Conservation (phyloP, 1,140 invertebrate genomes). For the Anastrepha ludens region DNA sequence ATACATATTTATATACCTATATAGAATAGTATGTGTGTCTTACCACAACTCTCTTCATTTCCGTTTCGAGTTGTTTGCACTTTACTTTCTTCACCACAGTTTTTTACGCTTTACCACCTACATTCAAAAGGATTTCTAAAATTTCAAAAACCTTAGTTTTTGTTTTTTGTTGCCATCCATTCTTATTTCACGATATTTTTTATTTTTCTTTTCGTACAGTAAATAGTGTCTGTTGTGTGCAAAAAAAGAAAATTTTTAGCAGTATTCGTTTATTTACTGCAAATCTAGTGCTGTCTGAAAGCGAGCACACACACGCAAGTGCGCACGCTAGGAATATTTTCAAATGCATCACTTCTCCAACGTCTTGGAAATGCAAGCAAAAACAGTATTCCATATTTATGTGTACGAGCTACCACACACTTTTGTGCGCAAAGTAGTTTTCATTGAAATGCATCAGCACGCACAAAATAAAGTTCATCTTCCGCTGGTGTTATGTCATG, state of each 20-base stretch:
- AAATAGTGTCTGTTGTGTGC: background rate
- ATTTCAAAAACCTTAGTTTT: background rate
- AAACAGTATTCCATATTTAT: background rate
- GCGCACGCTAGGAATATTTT: background rate
- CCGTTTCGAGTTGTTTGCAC: background rate
- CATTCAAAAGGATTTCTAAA: background rate
- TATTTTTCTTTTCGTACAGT: background rate
- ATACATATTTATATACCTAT: no score
- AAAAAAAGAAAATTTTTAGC: background rate
- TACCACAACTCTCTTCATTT: background rate
- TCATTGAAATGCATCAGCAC: slow-evolving; percentile 37
- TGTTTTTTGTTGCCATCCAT: background rate
- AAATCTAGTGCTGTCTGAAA: background rate
- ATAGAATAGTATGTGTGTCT: background rate
- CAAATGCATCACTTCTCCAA: background rate
- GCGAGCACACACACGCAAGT: no score
- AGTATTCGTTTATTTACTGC: background rate
- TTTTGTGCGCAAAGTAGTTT: background rate
- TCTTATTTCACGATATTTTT: background rate
- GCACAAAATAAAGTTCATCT: slow-evolving; percentile 50
- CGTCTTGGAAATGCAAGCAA: slow-evolving; percentile 19
- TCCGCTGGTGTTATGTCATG: slow-evolving; percentile 33
- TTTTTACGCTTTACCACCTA: background rate
- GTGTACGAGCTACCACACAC: slow-evolving; percentile 7
- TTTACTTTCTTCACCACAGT: background rate